Base-by-base conservation (phyloP, 2,888 invertebrate species). In the Phlogophora meticulosa region DNA sequence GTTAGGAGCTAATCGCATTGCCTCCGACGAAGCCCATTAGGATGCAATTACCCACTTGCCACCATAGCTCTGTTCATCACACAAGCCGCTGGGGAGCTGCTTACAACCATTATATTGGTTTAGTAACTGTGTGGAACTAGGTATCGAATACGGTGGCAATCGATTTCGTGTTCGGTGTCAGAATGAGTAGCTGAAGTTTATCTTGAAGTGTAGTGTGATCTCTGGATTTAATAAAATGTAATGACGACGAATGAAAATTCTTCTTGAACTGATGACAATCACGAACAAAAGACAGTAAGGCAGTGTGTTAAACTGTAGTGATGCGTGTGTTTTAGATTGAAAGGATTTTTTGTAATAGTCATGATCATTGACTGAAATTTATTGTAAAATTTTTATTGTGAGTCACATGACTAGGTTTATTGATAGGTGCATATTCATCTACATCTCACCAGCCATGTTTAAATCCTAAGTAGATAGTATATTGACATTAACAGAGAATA, bases 1-100 rank as follows among this genome's bases (percentile, higher is more conserved):
- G 83, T 78, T 84, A 76, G 68, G 71, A 65, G 81, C 78, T 88
- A 88, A 88, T 87, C 83, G 77, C 76, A 83, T 87, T 83, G 83
- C 48, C 71, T 72, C 52, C 75, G 78, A 75, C 71, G 73, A 75
- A 72, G 72, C 74, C 79, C 69, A 81, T 84, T 82, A 84, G 56
- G 80, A 74, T 75, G 78, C 80, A 83, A 85, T 85, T 85, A 85
- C 78, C 78, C 81, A 82, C 76, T 84, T 78, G 80, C 72, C 79
- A 75, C 81, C 68, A 60, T 65, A 22, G 72, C 70, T 71, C 67
- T 64, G 67, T 70, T 74, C 60, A 72, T 65, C 81, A 75, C 77
- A 68, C 63, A 59, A 77, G 63, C 70, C 85, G 52, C 72, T 72
- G 66, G 82, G 85, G 82, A 81, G 70, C 81, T 76, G 63, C 81